These are phyloP conservation scores for Enteromius unitaeniatus DNA, from an alignment of 2,797 vertebrate species.

Conservation along the genomic window DNA sequence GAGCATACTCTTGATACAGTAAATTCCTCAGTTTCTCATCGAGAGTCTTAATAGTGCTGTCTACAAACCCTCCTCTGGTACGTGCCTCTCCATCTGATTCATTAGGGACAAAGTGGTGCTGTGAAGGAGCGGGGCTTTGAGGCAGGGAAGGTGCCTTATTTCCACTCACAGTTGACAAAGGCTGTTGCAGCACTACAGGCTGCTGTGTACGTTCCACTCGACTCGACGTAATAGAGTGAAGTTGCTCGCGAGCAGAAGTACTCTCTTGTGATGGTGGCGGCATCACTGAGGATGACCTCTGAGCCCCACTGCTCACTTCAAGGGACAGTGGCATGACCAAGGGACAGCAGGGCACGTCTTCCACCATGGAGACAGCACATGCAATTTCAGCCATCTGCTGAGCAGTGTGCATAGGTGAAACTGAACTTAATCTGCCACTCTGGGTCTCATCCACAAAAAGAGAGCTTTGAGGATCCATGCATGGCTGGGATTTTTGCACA, in stretches of 20 bases:
- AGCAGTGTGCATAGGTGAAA: conserved; percentile 70
- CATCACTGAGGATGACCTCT: conserved; percentile 69
- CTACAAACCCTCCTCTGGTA: conserved; percentile 88
- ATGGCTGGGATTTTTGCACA: conserved; percentile 64
- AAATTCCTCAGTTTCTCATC: conserved; percentile 96
- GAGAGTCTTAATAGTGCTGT: conserved; percentile 95
- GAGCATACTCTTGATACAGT: conserved; percentile 91
- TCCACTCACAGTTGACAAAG: conserved; percentile 75
- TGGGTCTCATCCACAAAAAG: conserved; percentile 70
- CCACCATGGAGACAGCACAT: conserved; percentile 69
- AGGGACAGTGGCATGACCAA: conserved; percentile 79
- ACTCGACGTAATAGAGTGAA: conserved; percentile 66
- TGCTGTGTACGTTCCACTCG: conserved; percentile 73
- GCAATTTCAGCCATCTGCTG: conserved; percentile 72
- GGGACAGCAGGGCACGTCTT: conserved; percentile 81
- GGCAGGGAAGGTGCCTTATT: conserved; percentile 79
- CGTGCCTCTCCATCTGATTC: conserved; percentile 91
- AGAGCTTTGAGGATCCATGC: conserved; percentile 64
- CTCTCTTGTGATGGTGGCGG: conserved; percentile 73
- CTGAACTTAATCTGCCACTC: conserved; percentile 65
- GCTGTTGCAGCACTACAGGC: conserved; percentile 82
- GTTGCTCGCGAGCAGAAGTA: conserved; percentile 68
- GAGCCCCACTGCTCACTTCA: conserved; percentile 70
- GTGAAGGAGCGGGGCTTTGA: conserved; percentile 81
- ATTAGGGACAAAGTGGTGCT: conserved; percentile 71